These are phyloP conservation scores for Molorchus minor DNA, from an alignment of 2,888 invertebrate species.

Conservation along the genomic window DNA sequence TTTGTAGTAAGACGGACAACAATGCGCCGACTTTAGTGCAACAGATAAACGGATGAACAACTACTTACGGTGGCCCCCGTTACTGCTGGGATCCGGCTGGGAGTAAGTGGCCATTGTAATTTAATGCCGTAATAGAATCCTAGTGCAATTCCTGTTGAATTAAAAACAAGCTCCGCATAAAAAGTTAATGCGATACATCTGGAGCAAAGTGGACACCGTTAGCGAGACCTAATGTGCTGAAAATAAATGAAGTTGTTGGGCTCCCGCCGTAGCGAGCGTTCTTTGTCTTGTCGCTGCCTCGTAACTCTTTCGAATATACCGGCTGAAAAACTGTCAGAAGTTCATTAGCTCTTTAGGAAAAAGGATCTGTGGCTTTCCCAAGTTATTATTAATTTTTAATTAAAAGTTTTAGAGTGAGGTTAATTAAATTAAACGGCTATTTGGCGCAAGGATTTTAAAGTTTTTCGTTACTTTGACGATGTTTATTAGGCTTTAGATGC, in stretches of 20 bases:
- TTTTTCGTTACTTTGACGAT: too few species aligned
- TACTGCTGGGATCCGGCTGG: neutral
- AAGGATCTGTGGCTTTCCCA: constrained; percentile 27
- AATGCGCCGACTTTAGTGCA: neutral
- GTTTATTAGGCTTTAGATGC: too few species aligned
- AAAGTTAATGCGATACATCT: constrained; percentile 43
- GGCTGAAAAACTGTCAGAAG: constrained; percentile 34
- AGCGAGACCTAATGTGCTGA: constrained; percentile 40
- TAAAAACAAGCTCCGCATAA: constrained; percentile 29
- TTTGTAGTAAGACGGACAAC: too few species aligned
- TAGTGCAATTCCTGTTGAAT: constrained; percentile 34
- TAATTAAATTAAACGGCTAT: constrained; percentile 30
- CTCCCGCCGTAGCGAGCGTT: constrained; percentile 30
- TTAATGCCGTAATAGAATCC: constrained; percentile 36
- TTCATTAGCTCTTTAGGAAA: constrained; percentile 38
- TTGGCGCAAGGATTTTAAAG: too few species aligned
- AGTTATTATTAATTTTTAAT: constrained; percentile 35
- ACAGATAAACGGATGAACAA: neutral
- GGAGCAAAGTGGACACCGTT: constrained; percentile 47
- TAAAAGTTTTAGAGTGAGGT: constrained; percentile 31
- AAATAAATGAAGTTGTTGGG: constrained; percentile 43
- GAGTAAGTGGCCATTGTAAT: constrained; percentile 24
- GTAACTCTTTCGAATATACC: constrained; percentile 39
- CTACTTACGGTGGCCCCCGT: neutral
- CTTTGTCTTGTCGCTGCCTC: constrained; percentile 35